These are phyloP conservation scores for Drosophila sordidapex DNA, from an alignment of 2,888 invertebrate genomes.

Conservation along the genomic window DNA sequence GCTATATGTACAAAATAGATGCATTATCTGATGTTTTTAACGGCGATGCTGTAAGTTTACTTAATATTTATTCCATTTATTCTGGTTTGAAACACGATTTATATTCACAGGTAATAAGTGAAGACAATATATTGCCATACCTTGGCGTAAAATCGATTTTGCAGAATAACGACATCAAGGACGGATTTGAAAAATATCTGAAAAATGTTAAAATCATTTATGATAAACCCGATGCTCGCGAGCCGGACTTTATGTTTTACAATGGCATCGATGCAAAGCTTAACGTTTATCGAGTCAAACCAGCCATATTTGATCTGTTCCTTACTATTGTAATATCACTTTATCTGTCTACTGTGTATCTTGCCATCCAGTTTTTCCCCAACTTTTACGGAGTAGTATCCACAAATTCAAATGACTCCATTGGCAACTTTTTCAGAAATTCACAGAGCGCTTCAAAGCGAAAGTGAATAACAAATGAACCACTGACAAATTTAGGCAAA, in stretches of 20 bases:
- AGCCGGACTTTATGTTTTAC: constrained; percentile 97
- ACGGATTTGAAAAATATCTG: constrained; percentile 90
- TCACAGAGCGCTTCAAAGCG: constrained; percentile 36
- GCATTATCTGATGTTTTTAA: constrained; percentile 88
- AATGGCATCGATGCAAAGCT: constrained; percentile 91
- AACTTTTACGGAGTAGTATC: constrained; percentile 88
- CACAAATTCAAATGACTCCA: constrained; percentile 50
- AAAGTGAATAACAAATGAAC: constrained; percentile 33
- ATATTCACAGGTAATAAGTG: constrained; percentile 90
- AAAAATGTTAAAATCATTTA: constrained; percentile 90
- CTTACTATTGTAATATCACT: constrained; percentile 93
- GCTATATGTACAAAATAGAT: constrained; percentile 90
- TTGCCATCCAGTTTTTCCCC: constrained; percentile 90
- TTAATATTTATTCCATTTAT: neutral
- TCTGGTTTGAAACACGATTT: neutral
- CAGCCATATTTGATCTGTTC: constrained; percentile 98
- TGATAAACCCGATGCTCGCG: constrained; percentile 92
- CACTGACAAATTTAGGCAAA: constrained; percentile 24
- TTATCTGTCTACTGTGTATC: constrained; percentile 94
- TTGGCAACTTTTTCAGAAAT: constrained; percentile 19
- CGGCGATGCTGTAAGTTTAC: constrained; percentile 89
- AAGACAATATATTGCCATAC: constrained; percentile 90
- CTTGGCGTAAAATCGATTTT: constrained; percentile 89
- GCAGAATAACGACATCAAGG: constrained; percentile 89
- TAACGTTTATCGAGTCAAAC: constrained; percentile 97